A percentile compares a stretch with the other conserved stretches of the same genome.
phyloP scores from a whole-genome alignment of 2,888 invertebrate genomes.

The Sycophila texana region DNA sequence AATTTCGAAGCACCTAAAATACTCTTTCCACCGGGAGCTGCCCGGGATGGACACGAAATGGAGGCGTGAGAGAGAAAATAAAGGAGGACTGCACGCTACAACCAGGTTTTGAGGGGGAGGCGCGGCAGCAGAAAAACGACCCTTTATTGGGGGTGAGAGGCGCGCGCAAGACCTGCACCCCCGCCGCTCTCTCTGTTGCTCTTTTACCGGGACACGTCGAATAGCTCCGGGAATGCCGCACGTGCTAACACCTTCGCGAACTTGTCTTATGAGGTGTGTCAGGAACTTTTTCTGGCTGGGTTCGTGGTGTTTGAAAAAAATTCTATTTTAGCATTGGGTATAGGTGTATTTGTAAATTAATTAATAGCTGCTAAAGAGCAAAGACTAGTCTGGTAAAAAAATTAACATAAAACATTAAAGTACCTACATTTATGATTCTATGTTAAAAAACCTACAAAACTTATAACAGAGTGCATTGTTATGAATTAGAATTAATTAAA shows the following conservation, averaged over 20 bases:
- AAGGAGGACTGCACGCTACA: constrained; percentile 3
- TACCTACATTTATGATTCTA: no score
- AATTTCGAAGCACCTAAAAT: constrained; percentile 53
- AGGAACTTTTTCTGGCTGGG: neutral
- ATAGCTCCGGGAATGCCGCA: neutral
- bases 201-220: neutral
- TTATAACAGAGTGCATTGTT: no score
- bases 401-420: no score
- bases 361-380: no score
- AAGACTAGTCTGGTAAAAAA: no score
- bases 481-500: no score
- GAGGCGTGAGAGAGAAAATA: constrained; percentile 23
- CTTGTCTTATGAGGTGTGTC: constrained; percentile 11
- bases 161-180: no score
- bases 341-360: no score
- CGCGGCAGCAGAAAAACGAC: constrained; percentile 10
- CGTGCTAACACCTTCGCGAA: neutral
- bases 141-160: constrained; percentile 30
- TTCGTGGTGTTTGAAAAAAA: no score
- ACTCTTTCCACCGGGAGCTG: constrained; percentile 23
- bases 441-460: no score
- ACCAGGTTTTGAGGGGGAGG: neutral
- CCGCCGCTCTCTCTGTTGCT: no score
- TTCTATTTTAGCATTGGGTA: no score
- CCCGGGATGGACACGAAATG: constrained; percentile 32